Percentiles rank a stretch among this genome's conserved stretches.
Conservation (phyloP, 2,888 invertebrate species). For the Rhyacophila evoluta region DNA sequence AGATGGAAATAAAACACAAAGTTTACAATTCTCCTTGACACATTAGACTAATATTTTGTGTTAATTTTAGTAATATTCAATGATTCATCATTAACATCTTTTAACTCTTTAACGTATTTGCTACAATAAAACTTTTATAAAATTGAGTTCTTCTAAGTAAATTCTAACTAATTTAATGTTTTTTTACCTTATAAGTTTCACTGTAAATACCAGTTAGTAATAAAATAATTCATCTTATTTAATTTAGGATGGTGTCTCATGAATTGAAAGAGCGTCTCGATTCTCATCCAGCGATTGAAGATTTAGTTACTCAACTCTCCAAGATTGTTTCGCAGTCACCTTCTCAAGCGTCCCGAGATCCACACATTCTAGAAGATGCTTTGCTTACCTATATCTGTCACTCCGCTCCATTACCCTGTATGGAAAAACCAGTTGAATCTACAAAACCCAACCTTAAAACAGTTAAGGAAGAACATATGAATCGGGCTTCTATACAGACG, state of each 20-base stretch:
- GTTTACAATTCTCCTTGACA: no score
- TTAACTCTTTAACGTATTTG: no score
- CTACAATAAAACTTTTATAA: no score
- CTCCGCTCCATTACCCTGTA: constrained; percentile 82
- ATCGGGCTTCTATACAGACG: neutral
- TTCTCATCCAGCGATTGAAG: constrained; percentile 80
- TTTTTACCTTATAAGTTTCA: no score
- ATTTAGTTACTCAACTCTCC: constrained; percentile 76
- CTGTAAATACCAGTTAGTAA: neutral
- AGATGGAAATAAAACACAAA: no score
- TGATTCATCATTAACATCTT: no score
- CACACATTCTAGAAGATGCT: constrained; percentile 82
- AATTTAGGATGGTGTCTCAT: constrained; percentile 66
- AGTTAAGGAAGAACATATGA: constrained; percentile 19
- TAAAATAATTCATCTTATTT: neutral
- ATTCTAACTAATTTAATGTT: no score
- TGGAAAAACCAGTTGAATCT: constrained; percentile 60
- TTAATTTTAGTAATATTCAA: no score
- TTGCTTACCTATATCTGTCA: constrained; percentile 89
- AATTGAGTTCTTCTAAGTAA: no score
- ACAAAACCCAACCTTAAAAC: constrained; percentile 30
- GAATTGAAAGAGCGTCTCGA: constrained; percentile 76
- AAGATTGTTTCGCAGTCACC: constrained; percentile 77
- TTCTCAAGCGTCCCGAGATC: constrained; percentile 76
- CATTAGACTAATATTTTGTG: no score